A percentile compares a stretch with the other conserved stretches of the same genome.
Conservation (phyloP, 2,888 invertebrate species). For the Embidobia sp. region DNA sequence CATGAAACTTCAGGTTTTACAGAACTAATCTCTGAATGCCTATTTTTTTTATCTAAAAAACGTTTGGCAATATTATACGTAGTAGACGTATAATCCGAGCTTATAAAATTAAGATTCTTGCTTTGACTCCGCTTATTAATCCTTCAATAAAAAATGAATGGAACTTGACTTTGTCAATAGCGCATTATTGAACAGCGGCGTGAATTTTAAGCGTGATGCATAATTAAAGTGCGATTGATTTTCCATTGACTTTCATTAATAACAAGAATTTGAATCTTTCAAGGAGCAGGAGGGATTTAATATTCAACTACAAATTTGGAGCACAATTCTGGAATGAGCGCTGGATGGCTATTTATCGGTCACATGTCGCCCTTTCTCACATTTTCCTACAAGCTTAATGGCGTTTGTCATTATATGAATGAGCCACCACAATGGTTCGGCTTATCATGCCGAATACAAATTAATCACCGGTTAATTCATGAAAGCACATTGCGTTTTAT, state of each 20-base stretch:
- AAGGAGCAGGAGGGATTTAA: slow-evolving; percentile 3
- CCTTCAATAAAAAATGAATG: slow-evolving; percentile 33
- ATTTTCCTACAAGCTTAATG: too few species aligned
- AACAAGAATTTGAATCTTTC: slow-evolving; percentile 11
- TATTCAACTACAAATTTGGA: background rate
- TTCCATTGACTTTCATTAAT: slow-evolving; percentile 32
- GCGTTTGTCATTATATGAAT: background rate
- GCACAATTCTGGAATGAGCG: too few species aligned
- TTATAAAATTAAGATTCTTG: slow-evolving; percentile 34
- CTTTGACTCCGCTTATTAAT: slow-evolving; percentile 34
- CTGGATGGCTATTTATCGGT: background rate
- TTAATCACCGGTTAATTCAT: slow-evolving; percentile 31
- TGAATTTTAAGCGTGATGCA: slow-evolving; percentile 15
- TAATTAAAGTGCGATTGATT: slow-evolving; percentile 22
- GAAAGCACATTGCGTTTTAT: slow-evolving; percentile 30
- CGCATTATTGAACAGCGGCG: slow-evolving; percentile 26
- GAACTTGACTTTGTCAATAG: slow-evolving; percentile 34
- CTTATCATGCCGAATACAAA: slow-evolving; percentile 22
- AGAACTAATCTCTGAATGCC: too few species aligned
- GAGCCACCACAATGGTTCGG: background rate
- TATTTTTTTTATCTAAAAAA: too few species aligned
- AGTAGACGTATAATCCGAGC: too few species aligned
- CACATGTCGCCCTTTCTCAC: too few species aligned
- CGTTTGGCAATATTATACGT: too few species aligned
- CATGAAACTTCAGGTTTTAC: too few species aligned